These are phyloP conservation scores for Cryptoblepharus egeriae DNA, from an alignment of 2,797 vertebrate genomes.

Conservation along the genomic window DNA sequence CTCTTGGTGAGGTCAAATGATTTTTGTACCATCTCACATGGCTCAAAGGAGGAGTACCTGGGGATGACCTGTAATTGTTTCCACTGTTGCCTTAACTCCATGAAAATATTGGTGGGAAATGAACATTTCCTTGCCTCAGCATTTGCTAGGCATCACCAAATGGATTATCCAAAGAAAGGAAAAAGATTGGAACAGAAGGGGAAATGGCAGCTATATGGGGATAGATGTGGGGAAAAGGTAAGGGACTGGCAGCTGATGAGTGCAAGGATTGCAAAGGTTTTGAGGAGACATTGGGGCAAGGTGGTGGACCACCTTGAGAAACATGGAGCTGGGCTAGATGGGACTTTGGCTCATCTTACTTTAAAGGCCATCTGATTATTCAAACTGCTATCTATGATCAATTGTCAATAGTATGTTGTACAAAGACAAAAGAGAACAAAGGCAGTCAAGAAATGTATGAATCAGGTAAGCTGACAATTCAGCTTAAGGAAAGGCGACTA, in stretches of 20 bases:
- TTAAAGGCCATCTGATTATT: background rate
- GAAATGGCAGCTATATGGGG: background rate
- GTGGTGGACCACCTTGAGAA: too few species aligned
- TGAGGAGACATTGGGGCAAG: background rate
- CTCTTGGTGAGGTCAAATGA: background rate
- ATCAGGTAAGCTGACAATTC: background rate
- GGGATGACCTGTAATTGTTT: background rate
- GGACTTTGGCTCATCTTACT: too few species aligned
- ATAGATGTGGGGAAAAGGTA: background rate
- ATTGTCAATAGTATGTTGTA: background rate
- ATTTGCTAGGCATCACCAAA: background rate
- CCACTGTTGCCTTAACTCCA: background rate
- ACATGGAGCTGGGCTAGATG: too few species aligned
- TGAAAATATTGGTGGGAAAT: background rate
- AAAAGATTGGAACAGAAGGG: background rate
- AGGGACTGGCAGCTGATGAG: too few species aligned
- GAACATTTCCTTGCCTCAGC: background rate
- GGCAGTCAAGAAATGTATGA: background rate
- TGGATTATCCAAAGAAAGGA: background rate
- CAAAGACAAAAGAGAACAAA: background rate
- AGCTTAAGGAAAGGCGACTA: background rate
- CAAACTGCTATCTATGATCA: background rate
- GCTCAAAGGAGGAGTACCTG: background rate
- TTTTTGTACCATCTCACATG: background rate
- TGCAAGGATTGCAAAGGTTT: background rate